These are phyloP conservation scores for Amphimallon solstitiale DNA, from an alignment of 2,888 invertebrate genomes.

Conservation along the genomic window DNA sequence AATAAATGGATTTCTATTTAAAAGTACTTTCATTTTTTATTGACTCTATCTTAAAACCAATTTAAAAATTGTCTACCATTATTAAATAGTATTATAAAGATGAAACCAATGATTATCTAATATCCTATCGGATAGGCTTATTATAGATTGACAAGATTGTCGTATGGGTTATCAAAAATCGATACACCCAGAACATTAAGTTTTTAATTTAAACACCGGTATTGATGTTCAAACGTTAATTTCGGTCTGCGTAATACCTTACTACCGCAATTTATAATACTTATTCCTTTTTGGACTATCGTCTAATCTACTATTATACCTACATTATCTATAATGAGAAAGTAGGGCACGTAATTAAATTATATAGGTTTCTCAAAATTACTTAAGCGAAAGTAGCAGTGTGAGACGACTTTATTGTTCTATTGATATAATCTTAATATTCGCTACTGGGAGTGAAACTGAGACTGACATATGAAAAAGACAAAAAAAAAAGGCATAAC, in stretches of 20 bases:
- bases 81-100: slow-evolving; percentile 7
- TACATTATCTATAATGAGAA: too few species aligned
- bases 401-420: too few species aligned
- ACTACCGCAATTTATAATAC: not conserved
- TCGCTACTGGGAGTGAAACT: too few species aligned
- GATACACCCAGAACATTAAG: not conserved
- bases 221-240: slow-evolving; percentile 2
- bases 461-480: too few species aligned
- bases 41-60: too few species aligned
- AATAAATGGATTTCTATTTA: too few species aligned
- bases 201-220: slow-evolving; percentile 2
- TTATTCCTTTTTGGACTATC: not conserved
- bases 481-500: too few species aligned
- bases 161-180: not conserved
- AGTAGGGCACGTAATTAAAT: too few species aligned
- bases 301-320: not conserved
- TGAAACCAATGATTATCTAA: not conserved
- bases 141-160: not conserved
- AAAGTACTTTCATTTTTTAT: too few species aligned
- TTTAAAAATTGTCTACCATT: not conserved
- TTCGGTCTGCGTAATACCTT: not conserved
- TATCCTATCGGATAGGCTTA: not conserved
- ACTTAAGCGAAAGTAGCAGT: too few species aligned
- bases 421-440: too few species aligned
- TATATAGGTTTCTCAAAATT: too few species aligned